Base-by-base conservation (phyloP, 2,113 vertebrate species). In the Leucopternis melanops region DNA sequence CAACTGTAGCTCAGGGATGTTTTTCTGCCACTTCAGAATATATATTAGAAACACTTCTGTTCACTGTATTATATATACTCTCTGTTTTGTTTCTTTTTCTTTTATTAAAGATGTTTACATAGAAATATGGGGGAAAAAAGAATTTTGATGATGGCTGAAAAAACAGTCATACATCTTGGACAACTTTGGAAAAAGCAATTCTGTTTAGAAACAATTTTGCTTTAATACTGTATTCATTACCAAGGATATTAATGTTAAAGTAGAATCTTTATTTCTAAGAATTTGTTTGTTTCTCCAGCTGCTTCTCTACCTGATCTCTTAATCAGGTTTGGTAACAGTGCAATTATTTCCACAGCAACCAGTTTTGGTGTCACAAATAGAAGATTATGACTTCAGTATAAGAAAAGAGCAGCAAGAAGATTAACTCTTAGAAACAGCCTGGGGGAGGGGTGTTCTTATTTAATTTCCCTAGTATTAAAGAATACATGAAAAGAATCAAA, bases 281-380 rank as follows among this genome's bases (percentile, higher is more conserved):
- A 73, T 88, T 84, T 70, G 8, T 79, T 83, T 92, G 23, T 70
- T 98, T 81, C 66, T 92, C 29, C 66, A 61, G 67, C 25, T 95
- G 65, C 50, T 86, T 94, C 40, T 92, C 40, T 77, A 96, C 63
- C 88, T 91, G 94, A 96, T 91, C 71, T 79, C 52, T 96, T 97
- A 97, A 96, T 96, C 83, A 93, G 27, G 16, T 77, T 91, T 97
- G 78, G 63, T 88, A 81, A 93, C 86, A 96, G 49, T 36, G 72
- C 86, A 96, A 86, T 92, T 85, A 61, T 78, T 95, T 81, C 65
- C 61, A 81, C 93, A 95, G 95, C 90, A 95, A 92, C 85, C 50
- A 83, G 75, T 91, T 89, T 50, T 55, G 50, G 18, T n/a, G 16
- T 86, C 87, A 95, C 27, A 69, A 88, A 88, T 15, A 75, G 49